phyloP scores from a whole-genome alignment of 92 coral and sea anemone genomes.

The Actinostola sp. region DNA sequence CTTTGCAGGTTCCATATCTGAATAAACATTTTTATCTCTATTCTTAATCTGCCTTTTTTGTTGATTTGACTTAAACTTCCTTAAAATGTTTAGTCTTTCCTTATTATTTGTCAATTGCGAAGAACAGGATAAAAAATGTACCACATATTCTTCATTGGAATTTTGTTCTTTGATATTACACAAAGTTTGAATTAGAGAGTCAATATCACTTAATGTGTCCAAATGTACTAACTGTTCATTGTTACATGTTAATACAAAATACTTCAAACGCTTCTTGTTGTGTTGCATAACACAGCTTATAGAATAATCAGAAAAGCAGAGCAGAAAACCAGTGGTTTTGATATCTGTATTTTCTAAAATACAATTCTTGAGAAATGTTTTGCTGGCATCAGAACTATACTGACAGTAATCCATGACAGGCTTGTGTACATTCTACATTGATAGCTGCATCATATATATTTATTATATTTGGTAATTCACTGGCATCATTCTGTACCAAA shows the following conservation, averaged over 20 bases:
- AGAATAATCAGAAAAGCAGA: background rate
- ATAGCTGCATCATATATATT: background rate
- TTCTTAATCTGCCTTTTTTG: constrained; percentile 48
- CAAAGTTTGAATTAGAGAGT: background rate
- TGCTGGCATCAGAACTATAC: background rate
- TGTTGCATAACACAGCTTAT: background rate
- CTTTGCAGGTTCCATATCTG: constrained; percentile 53
- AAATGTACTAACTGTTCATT: background rate
- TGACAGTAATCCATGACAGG: background rate
- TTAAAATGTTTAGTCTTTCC: background rate
- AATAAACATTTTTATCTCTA: constrained; percentile 33
- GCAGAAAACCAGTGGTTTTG: background rate
- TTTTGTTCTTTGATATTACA: background rate
- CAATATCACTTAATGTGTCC: background rate
- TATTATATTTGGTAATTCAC: too few species aligned
- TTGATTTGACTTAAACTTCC: background rate
- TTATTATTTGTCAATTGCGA: background rate
- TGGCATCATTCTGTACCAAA: too few species aligned
- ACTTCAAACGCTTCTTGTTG: background rate
- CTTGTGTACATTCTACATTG: background rate
- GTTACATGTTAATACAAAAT: too few species aligned
- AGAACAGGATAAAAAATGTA: background rate
- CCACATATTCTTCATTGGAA: background rate
- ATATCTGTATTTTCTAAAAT: background rate
- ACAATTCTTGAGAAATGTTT: background rate